Evolutionary conservation across 2,113 vertebrate species (phyloP), one percentile per base, ranked within the genome.

Genomic region (Lophura nycthemera): DNA sequence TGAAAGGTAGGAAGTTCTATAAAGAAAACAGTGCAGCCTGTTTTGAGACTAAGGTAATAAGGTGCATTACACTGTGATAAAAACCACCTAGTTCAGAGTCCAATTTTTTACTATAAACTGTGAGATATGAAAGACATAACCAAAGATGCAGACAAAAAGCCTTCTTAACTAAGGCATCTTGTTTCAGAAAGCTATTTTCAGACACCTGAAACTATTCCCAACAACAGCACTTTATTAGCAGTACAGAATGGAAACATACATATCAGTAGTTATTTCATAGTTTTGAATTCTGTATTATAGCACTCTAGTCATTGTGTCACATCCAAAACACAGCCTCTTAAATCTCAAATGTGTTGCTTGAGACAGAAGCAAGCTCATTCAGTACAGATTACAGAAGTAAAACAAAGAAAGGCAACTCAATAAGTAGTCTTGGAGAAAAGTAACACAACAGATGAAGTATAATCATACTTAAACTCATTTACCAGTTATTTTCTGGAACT

Each of bases 51-150:
- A 38, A 42, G 57, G 73, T 56, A 90, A 34, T 3, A 77, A 65
- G 24, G 32, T 0, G 2, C 47, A 42, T 14, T 57, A 73, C 0
- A 1, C 27, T 30, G 3, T 0, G 8, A 61, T 8, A 50, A n/a
- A 91, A 91, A 14, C 45, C 72, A 52, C 32, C 8, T 34, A 72
- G 43, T 10, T 40, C 43, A 3, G 13, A n/a, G 52, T 40, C 7
- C 63, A 16, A 22, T n/a, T 71, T n/a, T n/a, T 67, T 16, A 19
- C 20, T 54, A 15, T 8, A 57, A 30, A 4, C 1, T 1, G 13
- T 1, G 30, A 21, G 48, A 57, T 24, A 20, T 21, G 25, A 61
- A 60, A 61, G 36, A 76, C 20, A 25, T 45, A 34, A 36, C n/a
- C 13, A 11, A 76, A 76, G 43, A 34, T 48, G 13, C 73, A 48